Evolutionary conservation across 2,888 invertebrate genomes (phyloP), one percentile per base, ranked within the genome.

Genomic region (Aleiodes testaceus): DNA sequence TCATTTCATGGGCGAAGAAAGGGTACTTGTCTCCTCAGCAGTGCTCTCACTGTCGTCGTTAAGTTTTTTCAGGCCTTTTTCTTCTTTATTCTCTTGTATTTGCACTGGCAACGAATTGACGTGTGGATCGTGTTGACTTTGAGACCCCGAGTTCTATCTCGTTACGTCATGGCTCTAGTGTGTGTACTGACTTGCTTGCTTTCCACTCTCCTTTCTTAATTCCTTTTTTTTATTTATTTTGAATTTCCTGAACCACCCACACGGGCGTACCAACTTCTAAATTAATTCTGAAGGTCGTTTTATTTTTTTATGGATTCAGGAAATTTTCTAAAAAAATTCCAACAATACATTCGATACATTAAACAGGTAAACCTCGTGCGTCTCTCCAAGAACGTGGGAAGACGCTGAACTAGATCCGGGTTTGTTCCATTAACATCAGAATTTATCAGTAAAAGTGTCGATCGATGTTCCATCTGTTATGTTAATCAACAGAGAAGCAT

Each of bases 351-450:
- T 42, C 30, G 50, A 61, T 69, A 52, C 45, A 64, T 36, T 12
- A 18, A 26, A 59, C 59, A 59, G 59, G 59, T 59, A 59, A 36
- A 59, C 42, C 42, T 30, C 70, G 70, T 67, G 73, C 70, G 70
- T 42, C 55, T 70, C 50, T 49, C 66, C 59, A 63, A 64, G 71
- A 73, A 71, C 73, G 73, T 73, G 73, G 73, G 73, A 73, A 73
- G 71, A 73, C 71, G 70, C 68, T 73, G 73, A 73, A 73, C 73
- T 71, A 71, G 68, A 73, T 73, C 71, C 73, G 68, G 63, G 61
- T 73, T 49, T 61, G 30, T 50, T 49, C 20, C 45, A 70, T 70
- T 63, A 22, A 44, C 26, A 53, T 45, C 18, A 63, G 44, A 42
- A n/a, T n/a, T 50, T 45, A 52, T 65, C 7, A 59, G 18, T 20